Base-by-base conservation (phyloP, 2,888 invertebrate species). In the Altica lythri region DNA sequence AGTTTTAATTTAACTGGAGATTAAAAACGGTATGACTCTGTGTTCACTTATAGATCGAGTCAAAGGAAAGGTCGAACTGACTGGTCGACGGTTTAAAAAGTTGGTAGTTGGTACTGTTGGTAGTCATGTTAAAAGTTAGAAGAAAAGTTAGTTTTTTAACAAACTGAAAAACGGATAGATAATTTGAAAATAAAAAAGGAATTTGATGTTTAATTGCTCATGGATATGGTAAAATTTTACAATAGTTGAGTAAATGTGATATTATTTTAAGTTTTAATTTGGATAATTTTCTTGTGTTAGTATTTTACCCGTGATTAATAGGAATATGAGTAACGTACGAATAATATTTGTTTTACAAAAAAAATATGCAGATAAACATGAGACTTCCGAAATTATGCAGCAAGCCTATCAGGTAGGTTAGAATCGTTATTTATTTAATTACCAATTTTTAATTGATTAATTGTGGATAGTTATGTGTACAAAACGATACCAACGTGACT, bases 361-460 rank as follows among this genome's bases (percentile, higher is more conserved):
- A 22, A 73, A 78, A 55, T 80, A 75, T 64, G 64, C 71, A 12
- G 74, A 72, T 63, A 79, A 82, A 71, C 70, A 79, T 72, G 80
- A 83, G 42, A 84, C 83, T 60, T 75, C 79, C 0, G 80, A 82
- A 57, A 80, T 83, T 55, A 85, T 85, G 85, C 79, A 79, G 70
- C 75, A 81, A 55, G 82, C 84, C 2, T 85, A 78, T 68, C 76
- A 80, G 62, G 85, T 86, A 75, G 76, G 78, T 74, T 58, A 51
- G 17, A 12, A 54, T 22, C 8, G 5, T 32, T 27, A 22, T 22
- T 8, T 12, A 16, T 10, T 32, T 4, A 17, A 25, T 14, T 8
- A 40, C 19, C 13, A 4, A 8, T 12, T 6, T 16, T 27, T 25
- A 13, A 32, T 38, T 27, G 18, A 19, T 55, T 44, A 61, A 53